These are phyloP conservation scores for Periophthalmus modestus DNA, from an alignment of 2,113 vertebrate species.

Conservation along the genomic window DNA sequence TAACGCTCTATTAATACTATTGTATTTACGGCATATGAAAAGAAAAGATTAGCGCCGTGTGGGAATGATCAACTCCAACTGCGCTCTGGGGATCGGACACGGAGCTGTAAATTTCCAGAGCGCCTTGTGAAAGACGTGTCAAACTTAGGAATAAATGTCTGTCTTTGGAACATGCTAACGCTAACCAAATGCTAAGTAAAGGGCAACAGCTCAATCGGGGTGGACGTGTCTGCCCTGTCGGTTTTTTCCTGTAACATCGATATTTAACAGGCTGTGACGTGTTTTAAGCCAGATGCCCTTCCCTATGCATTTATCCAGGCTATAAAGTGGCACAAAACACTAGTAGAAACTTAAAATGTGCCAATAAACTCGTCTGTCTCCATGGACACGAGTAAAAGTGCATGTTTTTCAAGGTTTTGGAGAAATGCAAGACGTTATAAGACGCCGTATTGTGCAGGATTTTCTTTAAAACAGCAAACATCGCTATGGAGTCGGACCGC, in stretches of 20 bases:
- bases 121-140: conserved; percentile 51
- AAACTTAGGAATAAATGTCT: conserved; percentile 54
- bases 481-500: no score
- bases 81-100: conserved; percentile 49
- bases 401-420: no score
- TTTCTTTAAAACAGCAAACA: no score
- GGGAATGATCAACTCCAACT: conserved; percentile 50
- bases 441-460: no score
- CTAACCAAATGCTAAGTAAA: conserved; percentile 34
- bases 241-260: no score
- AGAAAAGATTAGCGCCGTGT: conserved; percentile 50
- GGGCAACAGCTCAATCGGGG: background rate
- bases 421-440: no score
- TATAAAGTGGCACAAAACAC: background rate
- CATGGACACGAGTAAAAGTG: no score
- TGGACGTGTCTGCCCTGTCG: no score
- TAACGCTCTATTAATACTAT: conserved; percentile 63
- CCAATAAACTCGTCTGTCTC: no score
- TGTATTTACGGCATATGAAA: conserved; percentile 63
- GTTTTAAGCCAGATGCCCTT: background rate
- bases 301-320: background rate
- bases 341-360: no score
- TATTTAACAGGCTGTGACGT: background rate
- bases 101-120: conserved; percentile 52
- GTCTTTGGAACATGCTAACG: conserved; percentile 42